Conservation (phyloP, 2,888 invertebrate species). For the Stomorhina lunata region DNA sequence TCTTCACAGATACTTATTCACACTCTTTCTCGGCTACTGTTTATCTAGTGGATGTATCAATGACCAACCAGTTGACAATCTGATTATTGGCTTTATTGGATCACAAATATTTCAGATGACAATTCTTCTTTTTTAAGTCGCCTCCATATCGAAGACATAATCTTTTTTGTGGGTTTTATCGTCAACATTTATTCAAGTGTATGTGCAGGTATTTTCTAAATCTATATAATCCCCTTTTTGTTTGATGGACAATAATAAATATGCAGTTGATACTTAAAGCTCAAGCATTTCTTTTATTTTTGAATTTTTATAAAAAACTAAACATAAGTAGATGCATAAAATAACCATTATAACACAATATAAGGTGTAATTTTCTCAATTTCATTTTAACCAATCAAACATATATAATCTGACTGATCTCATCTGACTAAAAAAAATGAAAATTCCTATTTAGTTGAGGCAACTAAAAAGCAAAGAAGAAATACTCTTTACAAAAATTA, state of each 20-base stretch:
- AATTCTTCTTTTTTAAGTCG: not conserved
- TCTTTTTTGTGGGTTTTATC: constrained; percentile 21
- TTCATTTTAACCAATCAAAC: constrained; percentile 57
- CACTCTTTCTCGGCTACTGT: not conserved
- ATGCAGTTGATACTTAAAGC: constrained; percentile 17
- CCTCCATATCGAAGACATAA: too few species aligned
- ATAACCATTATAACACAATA: constrained; percentile 17
- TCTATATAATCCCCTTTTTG: constrained; percentile 55
- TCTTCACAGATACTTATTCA: not conserved
- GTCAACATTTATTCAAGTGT: constrained; percentile 45
- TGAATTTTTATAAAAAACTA: not conserved
- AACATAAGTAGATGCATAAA: constrained; percentile 5
- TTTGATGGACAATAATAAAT: constrained; percentile 37
- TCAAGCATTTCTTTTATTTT: constrained; percentile 14
- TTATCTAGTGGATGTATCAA: constrained; percentile 35
- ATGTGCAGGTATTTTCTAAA: constrained; percentile 58
- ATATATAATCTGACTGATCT: constrained; percentile 56
- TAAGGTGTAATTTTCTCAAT: constrained; percentile 39
- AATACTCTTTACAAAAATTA: constrained; percentile 14
- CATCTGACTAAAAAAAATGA: constrained; percentile 39
- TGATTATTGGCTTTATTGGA: constrained; percentile 55
- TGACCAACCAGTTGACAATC: constrained; percentile 51
- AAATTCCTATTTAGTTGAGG: too few species aligned
- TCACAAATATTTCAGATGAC: constrained; percentile 42
- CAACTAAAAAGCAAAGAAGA: not conserved